Evolutionary conservation across 2,888 invertebrate genomes (phyloP), one percentile per base, ranked within the genome.

Genomic region (Cepaea hortensis): DNA sequence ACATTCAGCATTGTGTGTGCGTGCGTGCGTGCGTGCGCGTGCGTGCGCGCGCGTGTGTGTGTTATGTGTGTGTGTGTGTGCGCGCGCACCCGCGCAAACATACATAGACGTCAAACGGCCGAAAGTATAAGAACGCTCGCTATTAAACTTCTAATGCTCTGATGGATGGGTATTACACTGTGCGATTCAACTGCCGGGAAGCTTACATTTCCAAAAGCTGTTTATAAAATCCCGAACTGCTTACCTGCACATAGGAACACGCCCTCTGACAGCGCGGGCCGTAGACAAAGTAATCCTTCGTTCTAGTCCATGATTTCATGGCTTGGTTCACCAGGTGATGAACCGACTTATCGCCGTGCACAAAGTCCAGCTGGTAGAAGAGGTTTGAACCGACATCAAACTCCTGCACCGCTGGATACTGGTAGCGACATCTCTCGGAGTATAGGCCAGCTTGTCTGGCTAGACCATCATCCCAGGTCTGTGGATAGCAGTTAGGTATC

Each of bases 161-260:
- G 35, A 35, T 35, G 35, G 35, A 0, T 0, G 35, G 35, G 35
- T 35, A 35, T 35, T 35, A 35, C 35, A 35, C 1, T 1, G 0
- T 35, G 35, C 35, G 35, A 35, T 1, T 35, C 35, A 35, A 35
- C 35, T 1, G 35, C 35, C 35, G 1, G 35, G 35, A 35, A 35
- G 35, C 35, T 35, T 35, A 35, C 35, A 35, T 35, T 35, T 35
- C 35, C 35, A 35, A 35, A 35, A 35, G 35, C 35, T 35, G 35
- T 35, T 35, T 3, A 68, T 5, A 68, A 68, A 20, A 68, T n/a
- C 68, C 6, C 4, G 23, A 23, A 73, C 11, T 18, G 81, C 73
- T 81, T 87, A 90, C 90, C 87, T 89, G 88, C 55, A 88, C 89
- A 87, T 88, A 90, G 61, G 89, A 85, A 79, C 90, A 90, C 9